These are phyloP conservation scores for Anoura caudifer DNA, from an alignment of 2,113 vertebrate genomes.

Conservation along the genomic window DNA sequence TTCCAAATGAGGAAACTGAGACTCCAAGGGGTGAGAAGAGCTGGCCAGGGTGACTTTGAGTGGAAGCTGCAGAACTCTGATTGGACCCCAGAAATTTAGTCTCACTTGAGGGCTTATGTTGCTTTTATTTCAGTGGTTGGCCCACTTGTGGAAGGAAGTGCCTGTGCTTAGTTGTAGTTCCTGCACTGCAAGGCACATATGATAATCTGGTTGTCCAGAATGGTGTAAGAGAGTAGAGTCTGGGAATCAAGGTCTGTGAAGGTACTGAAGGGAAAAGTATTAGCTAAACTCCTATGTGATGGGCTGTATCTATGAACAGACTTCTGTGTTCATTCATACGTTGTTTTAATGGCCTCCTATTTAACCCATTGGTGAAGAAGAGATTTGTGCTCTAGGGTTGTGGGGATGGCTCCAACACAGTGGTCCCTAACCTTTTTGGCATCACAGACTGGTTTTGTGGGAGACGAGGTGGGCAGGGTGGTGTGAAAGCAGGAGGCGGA, in stretches of 20 bases:
- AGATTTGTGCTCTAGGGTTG: neutral
- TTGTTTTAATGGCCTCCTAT: neutral
- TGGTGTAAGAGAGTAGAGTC: neutral
- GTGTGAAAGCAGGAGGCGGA: too few relatives aligned
- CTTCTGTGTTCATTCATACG: neutral
- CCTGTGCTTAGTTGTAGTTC: neutral
- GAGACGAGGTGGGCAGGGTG: too few relatives aligned
- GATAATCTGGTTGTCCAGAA: neutral
- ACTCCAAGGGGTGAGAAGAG: neutral
- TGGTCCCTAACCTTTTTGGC: too few relatives aligned
- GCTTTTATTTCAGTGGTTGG: neutral
- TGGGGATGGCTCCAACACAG: neutral
- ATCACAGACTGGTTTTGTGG: too few relatives aligned
- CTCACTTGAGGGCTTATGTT: neutral
- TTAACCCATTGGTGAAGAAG: neutral
- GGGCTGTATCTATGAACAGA: neutral
- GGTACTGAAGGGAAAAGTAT: neutral
- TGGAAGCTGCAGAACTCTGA: neutral
- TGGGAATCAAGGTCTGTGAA: neutral
- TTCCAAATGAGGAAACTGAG: conserved; percentile 7
- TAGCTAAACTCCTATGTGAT: neutral
- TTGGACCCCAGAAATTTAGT: neutral
- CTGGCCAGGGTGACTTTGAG: neutral
- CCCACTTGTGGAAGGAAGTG: neutral
- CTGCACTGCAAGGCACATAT: neutral